Evolutionary conservation across 1,140 invertebrate genomes (phyloP).

Genomic region (Musca domestica): DNA sequence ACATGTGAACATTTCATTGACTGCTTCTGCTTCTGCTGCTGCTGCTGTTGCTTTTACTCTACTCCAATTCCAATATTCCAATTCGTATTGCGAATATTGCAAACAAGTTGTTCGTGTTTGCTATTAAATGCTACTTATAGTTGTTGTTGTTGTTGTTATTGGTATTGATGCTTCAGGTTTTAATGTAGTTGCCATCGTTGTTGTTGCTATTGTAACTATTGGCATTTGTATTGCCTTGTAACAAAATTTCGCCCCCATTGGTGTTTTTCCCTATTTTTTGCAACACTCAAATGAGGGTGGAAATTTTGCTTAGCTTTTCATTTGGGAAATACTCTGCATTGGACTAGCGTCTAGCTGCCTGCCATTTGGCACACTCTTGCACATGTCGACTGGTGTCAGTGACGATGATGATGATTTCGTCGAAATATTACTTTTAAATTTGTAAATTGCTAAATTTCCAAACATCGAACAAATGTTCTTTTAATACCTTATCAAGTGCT

Average conservation of each 20-base stretch:
- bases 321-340: not conserved
- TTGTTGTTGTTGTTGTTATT: slow-evolving; percentile 11
- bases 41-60: too few species aligned
- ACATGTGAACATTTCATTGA: slow-evolving; percentile 39
- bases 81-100: not conserved
- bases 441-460: slow-evolving; percentile 16
- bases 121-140: not conserved
- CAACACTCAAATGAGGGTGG: not conserved
- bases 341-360: not conserved
- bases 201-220: not conserved
- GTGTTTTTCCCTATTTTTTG: slow-evolving; percentile 1
- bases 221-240: too few species aligned
- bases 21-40: not conserved
- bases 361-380: slow-evolving; percentile 11
- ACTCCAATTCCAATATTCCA: too few species aligned
- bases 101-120: not conserved
- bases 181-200: too few species aligned
- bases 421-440: slow-evolving; percentile 13
- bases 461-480: not conserved
- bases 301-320: slow-evolving; percentile 2
- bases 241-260: not conserved
- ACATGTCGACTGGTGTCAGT: not conserved
- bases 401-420: not conserved
- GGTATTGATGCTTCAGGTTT: too few species aligned
- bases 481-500: slow-evolving; percentile 21